Base-by-base conservation (phyloP, 1,140 invertebrate species). In the Phymastichus coffea region DNA sequence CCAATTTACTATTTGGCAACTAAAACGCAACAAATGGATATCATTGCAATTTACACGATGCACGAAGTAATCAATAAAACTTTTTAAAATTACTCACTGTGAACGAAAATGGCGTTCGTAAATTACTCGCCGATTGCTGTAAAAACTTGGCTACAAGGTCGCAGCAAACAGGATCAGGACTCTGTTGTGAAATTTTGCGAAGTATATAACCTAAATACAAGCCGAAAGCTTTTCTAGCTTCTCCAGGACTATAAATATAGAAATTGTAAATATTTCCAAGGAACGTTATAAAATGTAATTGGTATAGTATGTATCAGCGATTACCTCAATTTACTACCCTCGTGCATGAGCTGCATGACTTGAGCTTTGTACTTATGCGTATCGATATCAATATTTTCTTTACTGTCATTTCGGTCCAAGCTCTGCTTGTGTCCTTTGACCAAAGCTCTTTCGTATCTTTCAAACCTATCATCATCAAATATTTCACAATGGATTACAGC, bases 91-190 rank as follows among this genome's bases (percentile, higher is more conserved):
- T 53, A 68, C 66, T 70, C 72, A 88, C 86, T 69, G 85, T 84
- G 47, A 89, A 85, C 63, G 85, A 81, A 72, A 92, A 89, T 12
- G 91, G 87, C 59, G 89, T 87, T 64, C 88, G 86, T 30, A 93
- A 82, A 71, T 88, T 88, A 53, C 84, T 85, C 9, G 88, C 87
- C 4, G 90, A 91, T 63, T 89, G 86, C 67, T 91, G 89, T 35
- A 95, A 81, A 81, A 95, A 95, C 63, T 90, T 90, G 51, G 92
- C 82, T 53, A 94, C 87, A 54, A 92, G 84, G 68, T 88, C 88
- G 20, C 87, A 79, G 26, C 72, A 75, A 2, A 68, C 69, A 12
- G 71, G 61, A 70, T 85, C 83, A 37, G 79, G 78, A 35, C 81
- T 81, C 23, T 82, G 82, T 49, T 86, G 83, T 28, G 85, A 83